Evolutionary conservation across 2,888 invertebrate species (phyloP).

Genomic region (Drosophila stalkeri): DNA sequence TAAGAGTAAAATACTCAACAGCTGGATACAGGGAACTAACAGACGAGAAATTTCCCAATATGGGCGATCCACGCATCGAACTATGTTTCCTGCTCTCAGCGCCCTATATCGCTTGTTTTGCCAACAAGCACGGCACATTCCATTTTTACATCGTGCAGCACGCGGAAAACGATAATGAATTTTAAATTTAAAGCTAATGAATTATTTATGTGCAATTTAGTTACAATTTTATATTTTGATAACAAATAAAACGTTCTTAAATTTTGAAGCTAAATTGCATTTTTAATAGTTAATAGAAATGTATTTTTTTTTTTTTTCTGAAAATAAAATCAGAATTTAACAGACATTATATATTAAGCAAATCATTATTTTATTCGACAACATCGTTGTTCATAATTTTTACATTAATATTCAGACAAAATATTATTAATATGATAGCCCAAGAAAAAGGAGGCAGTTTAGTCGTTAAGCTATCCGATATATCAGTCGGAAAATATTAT

Average conservation of each 20-base stretch:
- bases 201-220: conserved; percentile 1
- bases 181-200: background rate
- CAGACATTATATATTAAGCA: too few relatives aligned
- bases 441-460: too few relatives aligned
- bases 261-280: background rate
- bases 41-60: conserved; percentile 51
- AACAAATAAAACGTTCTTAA: background rate
- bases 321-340: background rate
- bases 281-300: background rate
- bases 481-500: too few relatives aligned
- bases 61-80: conserved; percentile 52
- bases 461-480: too few relatives aligned
- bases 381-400: too few relatives aligned
- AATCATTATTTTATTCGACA: too few relatives aligned
- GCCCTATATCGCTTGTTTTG: conserved; percentile 53
- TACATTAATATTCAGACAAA: too few relatives aligned
- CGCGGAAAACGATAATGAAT: background rate
- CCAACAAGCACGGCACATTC: conserved; percentile 54
- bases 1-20: conserved; percentile 14
- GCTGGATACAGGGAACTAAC: conserved; percentile 46
- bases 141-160: conserved; percentile 40
- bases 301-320: background rate
- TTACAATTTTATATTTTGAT: conserved; percentile 5
- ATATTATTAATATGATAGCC: too few relatives aligned
- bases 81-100: conserved; percentile 54